phyloP scores from a whole-genome alignment of 2,113 vertebrate genomes.

The Pongo abelii region DNA sequence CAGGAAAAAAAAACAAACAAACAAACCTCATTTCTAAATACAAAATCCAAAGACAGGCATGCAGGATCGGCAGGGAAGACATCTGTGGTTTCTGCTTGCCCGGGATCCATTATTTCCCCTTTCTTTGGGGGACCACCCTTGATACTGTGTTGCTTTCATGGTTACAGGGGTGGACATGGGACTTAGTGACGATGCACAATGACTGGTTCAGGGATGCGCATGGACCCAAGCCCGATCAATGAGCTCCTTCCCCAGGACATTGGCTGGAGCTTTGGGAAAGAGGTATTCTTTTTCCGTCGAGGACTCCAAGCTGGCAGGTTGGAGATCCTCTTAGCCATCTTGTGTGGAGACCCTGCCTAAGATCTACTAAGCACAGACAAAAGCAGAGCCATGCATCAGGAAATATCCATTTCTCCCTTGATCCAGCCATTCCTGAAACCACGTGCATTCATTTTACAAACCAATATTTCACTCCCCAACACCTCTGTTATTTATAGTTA shows the following conservation, averaged over 20 bases:
- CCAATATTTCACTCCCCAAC: neutral
- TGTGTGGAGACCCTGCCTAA: neutral
- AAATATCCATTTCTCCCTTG: neutral
- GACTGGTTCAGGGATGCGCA: neutral
- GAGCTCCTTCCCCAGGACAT: neutral
- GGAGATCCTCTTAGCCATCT: neutral
- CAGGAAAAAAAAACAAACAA: neutral
- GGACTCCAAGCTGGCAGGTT: neutral
- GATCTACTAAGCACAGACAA: too few species aligned
- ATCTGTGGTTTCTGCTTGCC: neutral
- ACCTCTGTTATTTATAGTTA: neutral
- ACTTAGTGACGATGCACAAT: neutral
- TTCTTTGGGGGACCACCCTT: too few species aligned
- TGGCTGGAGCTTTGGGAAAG: neutral
- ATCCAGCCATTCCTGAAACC: slow-evolving; percentile 22
- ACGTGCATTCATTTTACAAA: neutral
- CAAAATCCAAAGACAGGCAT: fast-evolving
- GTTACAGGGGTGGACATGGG: neutral
- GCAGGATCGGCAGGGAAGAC: too few species aligned
- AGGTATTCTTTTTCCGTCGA: neutral
- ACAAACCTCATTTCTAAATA: neutral
- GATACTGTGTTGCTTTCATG: neutral
- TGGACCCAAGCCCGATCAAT: too few species aligned
- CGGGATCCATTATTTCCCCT: fast-evolving
- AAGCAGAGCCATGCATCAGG: neutral